These are phyloP conservation scores for Sebastes matsubarae DNA, from an alignment of 2,797 vertebrate genomes.

Conservation along the genomic window DNA sequence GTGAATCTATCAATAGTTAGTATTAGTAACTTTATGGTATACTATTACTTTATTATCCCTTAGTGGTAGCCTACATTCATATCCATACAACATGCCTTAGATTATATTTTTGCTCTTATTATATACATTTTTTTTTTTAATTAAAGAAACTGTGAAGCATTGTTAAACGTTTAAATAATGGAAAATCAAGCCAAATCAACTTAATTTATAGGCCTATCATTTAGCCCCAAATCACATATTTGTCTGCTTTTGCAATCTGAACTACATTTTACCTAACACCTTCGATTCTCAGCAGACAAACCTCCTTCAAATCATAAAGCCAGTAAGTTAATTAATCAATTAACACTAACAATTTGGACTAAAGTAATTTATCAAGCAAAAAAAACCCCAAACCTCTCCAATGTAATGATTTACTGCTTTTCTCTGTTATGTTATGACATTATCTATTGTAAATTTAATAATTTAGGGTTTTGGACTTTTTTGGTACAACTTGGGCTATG, in stretches of 20 bases:
- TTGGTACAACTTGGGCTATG: background rate
- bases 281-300: too few species aligned
- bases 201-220: background rate
- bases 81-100: background rate
- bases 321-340: background rate
- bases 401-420: background rate
- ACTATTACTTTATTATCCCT: background rate
- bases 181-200: background rate
- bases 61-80: background rate
- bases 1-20: background rate
- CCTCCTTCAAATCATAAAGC: background rate
- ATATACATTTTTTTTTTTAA: background rate
- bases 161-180: background rate
- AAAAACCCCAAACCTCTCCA: background rate
- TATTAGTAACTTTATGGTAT: background rate
- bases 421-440: too few species aligned
- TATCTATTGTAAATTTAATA: background rate
- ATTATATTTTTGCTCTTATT: background rate
- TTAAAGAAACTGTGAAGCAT: background rate
- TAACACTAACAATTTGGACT: background rate
- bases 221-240: background rate
- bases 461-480: background rate
- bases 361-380: background rate
- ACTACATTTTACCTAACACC: too few species aligned
- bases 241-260: background rate